Evolutionary conservation across 2,797 vertebrate species (phyloP).

Genomic region (Vultur gryphus): DNA sequence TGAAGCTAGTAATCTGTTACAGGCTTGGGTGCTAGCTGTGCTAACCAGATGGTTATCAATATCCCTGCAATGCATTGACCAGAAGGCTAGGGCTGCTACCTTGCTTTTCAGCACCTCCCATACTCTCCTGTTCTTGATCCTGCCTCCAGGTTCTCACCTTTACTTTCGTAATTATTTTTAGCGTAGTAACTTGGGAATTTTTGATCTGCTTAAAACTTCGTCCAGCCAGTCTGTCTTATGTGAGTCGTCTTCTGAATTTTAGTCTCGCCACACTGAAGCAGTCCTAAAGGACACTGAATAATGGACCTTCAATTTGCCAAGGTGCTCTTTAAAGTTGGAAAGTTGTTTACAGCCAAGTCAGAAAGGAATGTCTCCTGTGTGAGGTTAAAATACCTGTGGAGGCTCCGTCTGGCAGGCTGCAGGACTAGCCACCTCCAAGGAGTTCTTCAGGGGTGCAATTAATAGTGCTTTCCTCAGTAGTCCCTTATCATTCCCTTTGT

Average conservation of each 20-base stretch:
- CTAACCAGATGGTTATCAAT: neutral
- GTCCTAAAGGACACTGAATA: neutral
- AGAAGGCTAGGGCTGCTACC: neutral
- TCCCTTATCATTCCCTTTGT: neutral
- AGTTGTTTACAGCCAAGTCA: conserved; percentile 6
- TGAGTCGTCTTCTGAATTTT: neutral
- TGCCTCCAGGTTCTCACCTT: neutral
- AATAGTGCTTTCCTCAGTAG: neutral
- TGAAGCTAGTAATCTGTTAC: neutral
- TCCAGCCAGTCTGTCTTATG: neutral
- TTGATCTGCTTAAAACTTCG: neutral
- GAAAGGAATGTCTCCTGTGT: neutral
- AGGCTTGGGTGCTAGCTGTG: neutral
- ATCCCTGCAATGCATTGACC: neutral
- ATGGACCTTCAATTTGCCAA: neutral
- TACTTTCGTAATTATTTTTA: neutral
- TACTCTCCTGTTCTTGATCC: neutral
- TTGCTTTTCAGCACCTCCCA: neutral
- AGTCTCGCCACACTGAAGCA: neutral
- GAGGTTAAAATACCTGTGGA: conserved; percentile 30
- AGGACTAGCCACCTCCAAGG: neutral
- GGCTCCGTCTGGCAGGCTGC: neutral
- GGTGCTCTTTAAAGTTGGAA: neutral
- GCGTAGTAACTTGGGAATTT: neutral
- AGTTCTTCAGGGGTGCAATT: neutral